phyloP scores from a whole-genome alignment of 2,113 vertebrate genomes.

The Agelaius phoeniceus region DNA sequence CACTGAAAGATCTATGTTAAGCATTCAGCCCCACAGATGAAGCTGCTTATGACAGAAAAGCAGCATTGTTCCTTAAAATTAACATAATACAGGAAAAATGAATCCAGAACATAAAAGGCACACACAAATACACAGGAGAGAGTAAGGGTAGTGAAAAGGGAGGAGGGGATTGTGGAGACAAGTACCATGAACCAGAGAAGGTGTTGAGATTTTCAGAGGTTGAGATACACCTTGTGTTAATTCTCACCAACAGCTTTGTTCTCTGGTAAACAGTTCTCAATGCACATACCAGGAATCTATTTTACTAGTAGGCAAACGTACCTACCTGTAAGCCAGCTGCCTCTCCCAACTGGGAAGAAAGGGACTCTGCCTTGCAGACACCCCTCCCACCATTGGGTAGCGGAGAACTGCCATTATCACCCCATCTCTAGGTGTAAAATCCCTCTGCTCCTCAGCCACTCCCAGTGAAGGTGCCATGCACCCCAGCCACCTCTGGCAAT shows the following conservation, averaged over 20 bases:
- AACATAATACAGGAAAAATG: neutral
- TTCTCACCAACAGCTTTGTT: neutral
- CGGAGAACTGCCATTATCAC: neutral
- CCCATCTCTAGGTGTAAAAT: neutral
- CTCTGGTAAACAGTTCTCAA: neutral
- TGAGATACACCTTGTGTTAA: neutral
- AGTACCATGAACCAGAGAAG: neutral
- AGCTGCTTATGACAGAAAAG: neutral
- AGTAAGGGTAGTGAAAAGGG: neutral
- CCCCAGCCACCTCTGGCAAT: neutral
- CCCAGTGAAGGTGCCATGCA: rapidly evolving
- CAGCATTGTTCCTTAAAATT: neutral
- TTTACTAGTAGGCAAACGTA: neutral
- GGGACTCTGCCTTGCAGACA: neutral
- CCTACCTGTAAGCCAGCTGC: neutral
- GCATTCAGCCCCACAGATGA: neutral
- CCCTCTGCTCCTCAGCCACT: neutral
- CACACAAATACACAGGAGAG: neutral
- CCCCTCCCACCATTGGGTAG: too few species aligned
- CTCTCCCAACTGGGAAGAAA: neutral
- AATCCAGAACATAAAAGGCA: neutral
- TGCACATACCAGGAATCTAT: neutral
- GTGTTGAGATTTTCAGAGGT: neutral
- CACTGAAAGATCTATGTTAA: neutral
- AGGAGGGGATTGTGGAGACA: neutral